These are phyloP conservation scores for Puntigrus tetrazona DNA, from an alignment of 2,113 vertebrate species.

Conservation along the genomic window DNA sequence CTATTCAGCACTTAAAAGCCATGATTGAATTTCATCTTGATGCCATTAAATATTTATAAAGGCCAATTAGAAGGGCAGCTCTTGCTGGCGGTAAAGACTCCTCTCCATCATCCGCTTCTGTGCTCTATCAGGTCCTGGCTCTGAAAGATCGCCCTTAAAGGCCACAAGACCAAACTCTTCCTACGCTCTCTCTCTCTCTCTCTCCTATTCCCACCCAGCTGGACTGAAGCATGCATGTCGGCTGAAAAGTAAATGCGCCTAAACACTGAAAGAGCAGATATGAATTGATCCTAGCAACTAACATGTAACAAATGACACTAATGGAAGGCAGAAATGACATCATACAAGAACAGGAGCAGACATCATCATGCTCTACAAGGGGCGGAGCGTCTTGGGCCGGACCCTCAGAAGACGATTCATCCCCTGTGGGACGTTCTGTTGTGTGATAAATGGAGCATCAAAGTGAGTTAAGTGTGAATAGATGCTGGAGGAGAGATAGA, in stretches of 20 bases:
- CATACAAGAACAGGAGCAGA: conserved; percentile 1
- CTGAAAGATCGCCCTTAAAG: conserved; percentile 1
- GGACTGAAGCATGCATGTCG: background rate
- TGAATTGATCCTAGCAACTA: background rate
- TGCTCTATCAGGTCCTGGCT: conserved; percentile 41
- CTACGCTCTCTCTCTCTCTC: background rate
- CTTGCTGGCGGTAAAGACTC: conserved; percentile 79
- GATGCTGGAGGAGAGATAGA: conserved; percentile 27
- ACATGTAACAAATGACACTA: conserved; percentile 4
- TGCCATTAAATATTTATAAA: conserved; percentile 98
- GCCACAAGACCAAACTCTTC: background rate
- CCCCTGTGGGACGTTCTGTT: conserved; percentile 7
- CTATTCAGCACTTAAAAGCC: conserved; percentile 87
- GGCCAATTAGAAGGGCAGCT: conserved; percentile 94
- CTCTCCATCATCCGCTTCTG: conserved; percentile 76
- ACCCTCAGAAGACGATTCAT: conserved; percentile 15
- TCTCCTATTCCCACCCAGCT: background rate
- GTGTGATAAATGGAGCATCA: conserved; percentile 47
- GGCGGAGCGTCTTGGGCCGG: background rate
- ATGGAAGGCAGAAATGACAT: conserved; percentile 22
- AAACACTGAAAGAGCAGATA: background rate
- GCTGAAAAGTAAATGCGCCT: conserved; percentile 5
- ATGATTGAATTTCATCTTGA: conserved; percentile 91
- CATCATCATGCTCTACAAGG: conserved; percentile 30
- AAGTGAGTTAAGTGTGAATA: conserved; percentile 44